Conservation (phyloP, 2,797 vertebrate genomes). For the Sebastes hubbsi region DNA sequence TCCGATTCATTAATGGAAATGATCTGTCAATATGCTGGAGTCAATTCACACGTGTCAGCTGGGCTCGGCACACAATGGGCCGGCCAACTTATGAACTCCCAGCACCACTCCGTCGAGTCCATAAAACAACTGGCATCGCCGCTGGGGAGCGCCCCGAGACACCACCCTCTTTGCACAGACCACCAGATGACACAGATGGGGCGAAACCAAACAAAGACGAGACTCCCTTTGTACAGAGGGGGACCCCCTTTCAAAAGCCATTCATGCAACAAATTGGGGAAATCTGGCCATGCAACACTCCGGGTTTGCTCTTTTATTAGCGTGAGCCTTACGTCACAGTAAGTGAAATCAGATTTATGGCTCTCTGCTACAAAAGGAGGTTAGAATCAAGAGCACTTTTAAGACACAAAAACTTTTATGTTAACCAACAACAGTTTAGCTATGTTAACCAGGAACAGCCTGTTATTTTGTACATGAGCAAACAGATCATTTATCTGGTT, state of each 20-base stretch:
- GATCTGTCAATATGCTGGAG: constrained; percentile 95
- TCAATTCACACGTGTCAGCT: constrained; percentile 95
- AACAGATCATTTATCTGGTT: constrained; percentile 8
- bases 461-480: constrained; percentile 11
- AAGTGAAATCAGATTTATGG: constrained; percentile 83
- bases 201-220: constrained; percentile 90
- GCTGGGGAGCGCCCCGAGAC: constrained; percentile 87
- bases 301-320: constrained; percentile 86
- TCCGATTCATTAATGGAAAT: constrained; percentile 97
- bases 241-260: constrained; percentile 89
- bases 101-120: constrained; percentile 91
- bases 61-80: constrained; percentile 91
- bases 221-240: constrained; percentile 89
- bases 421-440: constrained; percentile 47
- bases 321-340: constrained; percentile 78
- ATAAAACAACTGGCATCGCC: constrained; percentile 96
- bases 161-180: constrained; percentile 89
- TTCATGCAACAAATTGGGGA: constrained; percentile 93
- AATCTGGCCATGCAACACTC: constrained; percentile 85
- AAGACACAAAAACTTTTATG: constrained; percentile 17
- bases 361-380: constrained; percentile 55
- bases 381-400: constrained; percentile 53
- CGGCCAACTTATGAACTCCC: constrained; percentile 96
- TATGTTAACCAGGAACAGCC: constrained; percentile 39
- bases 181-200: constrained; percentile 99